These are phyloP conservation scores for Thalassaphorura encarpata DNA, from an alignment of 1,140 invertebrate species.

Conservation along the genomic window DNA sequence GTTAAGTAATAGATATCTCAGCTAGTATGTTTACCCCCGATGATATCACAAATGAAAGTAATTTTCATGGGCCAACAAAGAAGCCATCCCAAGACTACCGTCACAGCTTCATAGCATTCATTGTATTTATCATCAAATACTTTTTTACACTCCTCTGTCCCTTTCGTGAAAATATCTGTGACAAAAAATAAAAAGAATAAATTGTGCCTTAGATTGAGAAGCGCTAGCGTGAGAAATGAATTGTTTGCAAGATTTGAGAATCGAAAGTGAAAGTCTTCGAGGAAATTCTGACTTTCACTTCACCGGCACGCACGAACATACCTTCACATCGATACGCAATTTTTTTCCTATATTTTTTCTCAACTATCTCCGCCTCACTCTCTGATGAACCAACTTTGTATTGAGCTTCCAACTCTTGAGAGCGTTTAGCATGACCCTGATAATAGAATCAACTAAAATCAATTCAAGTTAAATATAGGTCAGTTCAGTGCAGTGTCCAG, in stretches of 20 bases:
- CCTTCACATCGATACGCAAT: constrained; percentile 29
- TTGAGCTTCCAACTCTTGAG: constrained; percentile 14
- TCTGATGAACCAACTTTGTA: constrained; percentile 1
- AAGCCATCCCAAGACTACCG: constrained; percentile 12
- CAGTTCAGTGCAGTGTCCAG: not conserved
- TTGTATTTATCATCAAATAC: constrained; percentile 20
- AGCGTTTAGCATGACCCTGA: constrained; percentile 11
- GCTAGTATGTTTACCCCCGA: constrained; percentile 18
- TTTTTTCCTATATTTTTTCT: constrained; percentile 23
- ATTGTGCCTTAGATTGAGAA: not conserved
- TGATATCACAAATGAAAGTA: constrained; percentile 22
- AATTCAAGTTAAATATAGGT: not conserved
- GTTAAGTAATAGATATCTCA: no score
- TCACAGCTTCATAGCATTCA: constrained; percentile 18
- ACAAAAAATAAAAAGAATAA: not conserved
- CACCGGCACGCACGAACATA: no score
- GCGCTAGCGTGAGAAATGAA: not conserved
- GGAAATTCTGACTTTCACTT: not conserved
- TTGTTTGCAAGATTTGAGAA: not conserved
- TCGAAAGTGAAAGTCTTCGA: not conserved
- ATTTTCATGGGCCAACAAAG: constrained; percentile 31
- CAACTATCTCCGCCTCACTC: constrained; percentile 13
- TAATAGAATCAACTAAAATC: not conserved
- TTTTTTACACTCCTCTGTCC: constrained; percentile 15
- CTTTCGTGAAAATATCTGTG: constrained; percentile 27